Percentiles rank a stretch among this genome's conserved stretches.
Evolutionary conservation across 2,888 invertebrate genomes (phyloP).

Genomic region (Physocephala rufipes): DNA sequence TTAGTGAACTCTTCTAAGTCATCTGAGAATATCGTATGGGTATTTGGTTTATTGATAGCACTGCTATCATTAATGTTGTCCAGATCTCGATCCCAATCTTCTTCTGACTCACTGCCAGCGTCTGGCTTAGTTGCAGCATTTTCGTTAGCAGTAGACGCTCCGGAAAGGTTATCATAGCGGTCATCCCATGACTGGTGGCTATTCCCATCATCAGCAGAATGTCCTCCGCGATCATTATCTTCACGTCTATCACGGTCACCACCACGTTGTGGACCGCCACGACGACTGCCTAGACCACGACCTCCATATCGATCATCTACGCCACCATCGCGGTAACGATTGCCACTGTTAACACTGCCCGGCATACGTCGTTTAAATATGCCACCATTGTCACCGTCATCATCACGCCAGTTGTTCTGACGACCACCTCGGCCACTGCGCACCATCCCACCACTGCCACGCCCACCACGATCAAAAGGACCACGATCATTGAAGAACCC

Average conservation of each 20-base stretch:
- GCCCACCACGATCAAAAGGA: conserved; percentile 57
- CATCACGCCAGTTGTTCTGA: conserved; percentile 60
- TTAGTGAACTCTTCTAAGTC: not conserved
- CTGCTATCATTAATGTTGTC: conserved; percentile 59
- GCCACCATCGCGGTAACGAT: conserved; percentile 55
- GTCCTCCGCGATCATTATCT: conserved; percentile 43
- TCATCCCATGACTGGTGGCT: conserved; percentile 48
- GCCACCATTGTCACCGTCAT: conserved; percentile 53
- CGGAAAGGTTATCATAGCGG: conserved; percentile 10
- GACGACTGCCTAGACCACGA: conserved; percentile 37
- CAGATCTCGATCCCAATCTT: conserved; percentile 63
- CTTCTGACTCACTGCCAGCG: conserved; percentile 57
- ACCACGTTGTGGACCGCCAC: conserved; percentile 41
- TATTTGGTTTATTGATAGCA: conserved; percentile 46
- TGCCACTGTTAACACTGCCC: conserved; percentile 49
- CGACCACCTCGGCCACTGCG: conserved; percentile 46
- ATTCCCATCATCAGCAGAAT: conserved; percentile 42
- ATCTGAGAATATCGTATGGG: conserved; percentile 41
- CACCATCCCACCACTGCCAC: conserved; percentile 48
- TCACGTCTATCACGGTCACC: conserved; percentile 49
- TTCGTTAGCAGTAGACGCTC: conserved; percentile 29
- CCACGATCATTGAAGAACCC: conserved; percentile 61
- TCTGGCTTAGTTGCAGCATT: conserved; percentile 32
- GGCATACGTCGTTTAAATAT: conserved; percentile 53
- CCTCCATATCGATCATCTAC: conserved; percentile 49